Evolutionary conservation across 2,113 vertebrate species (phyloP).

Genomic region (Peucedramus taeniatus): DNA sequence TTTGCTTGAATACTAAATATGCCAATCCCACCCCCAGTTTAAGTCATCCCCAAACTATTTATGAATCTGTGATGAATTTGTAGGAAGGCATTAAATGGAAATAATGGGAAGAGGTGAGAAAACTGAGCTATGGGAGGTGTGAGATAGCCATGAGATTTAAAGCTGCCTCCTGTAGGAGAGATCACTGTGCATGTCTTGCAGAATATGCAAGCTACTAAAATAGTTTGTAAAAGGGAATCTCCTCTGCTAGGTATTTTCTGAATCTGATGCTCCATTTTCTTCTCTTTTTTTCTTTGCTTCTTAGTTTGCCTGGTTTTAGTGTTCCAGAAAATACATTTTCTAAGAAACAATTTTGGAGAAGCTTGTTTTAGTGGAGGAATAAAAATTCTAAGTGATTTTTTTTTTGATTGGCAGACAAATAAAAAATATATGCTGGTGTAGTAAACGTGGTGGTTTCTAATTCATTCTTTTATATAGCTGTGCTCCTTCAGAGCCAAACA

Average conservation of each 20-base stretch:
- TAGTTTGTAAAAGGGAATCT: slow-evolving; percentile 12
- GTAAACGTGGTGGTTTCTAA: neutral
- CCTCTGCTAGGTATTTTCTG: neutral
- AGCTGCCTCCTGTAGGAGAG: neutral
- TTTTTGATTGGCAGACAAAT: neutral
- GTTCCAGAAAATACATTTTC: neutral
- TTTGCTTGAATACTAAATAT: neutral
- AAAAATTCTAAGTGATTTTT: neutral
- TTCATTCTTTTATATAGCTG: neutral
- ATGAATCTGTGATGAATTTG: neutral
- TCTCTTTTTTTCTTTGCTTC: fast-evolving
- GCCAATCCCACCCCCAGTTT: neutral
- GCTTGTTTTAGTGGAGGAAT: neutral
- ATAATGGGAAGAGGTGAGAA: slow-evolving; percentile 32
- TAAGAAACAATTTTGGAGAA: neutral
- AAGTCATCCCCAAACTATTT: slow-evolving; percentile 19
- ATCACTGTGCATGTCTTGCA: neutral
- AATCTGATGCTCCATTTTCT: neutral
- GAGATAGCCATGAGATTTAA: slow-evolving; percentile 9
- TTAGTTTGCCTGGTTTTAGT: neutral
- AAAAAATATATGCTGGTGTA: neutral
- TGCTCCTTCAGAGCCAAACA: neutral
- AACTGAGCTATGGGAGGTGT: neutral
- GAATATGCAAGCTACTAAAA: neutral
- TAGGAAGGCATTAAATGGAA: neutral